phyloP scores from a whole-genome alignment of 1,140 invertebrate genomes.

The Pissodes strobi region DNA sequence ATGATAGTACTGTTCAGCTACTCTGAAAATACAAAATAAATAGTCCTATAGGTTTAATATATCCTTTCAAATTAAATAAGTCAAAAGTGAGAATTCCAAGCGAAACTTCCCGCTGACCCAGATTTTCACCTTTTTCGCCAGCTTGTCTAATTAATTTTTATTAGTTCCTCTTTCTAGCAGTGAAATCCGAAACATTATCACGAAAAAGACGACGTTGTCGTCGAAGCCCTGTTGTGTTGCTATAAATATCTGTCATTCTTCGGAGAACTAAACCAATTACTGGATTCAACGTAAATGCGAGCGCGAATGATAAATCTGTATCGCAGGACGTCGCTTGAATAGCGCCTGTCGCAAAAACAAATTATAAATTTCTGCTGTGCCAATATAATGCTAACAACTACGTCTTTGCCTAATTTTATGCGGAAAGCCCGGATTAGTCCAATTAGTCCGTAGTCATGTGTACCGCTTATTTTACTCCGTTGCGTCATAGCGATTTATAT shows the following conservation, averaged over 20 bases:
- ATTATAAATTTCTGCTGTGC: constrained; percentile 21
- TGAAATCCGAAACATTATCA: constrained; percentile 20
- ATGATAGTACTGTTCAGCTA: too few species aligned
- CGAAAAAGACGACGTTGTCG: constrained; percentile 13
- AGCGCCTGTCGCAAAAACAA: constrained; percentile 25
- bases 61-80: too few species aligned
- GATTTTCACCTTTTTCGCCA: neutral
- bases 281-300: constrained; percentile 22
- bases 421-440: neutral
- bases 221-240: constrained; percentile 11
- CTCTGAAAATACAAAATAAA: too few species aligned
- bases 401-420: neutral
- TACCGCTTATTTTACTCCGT: too few species aligned
- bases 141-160: constrained; percentile 25
- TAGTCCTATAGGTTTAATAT: too few species aligned
- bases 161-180: neutral
- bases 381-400: constrained; percentile 6
- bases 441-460: too few species aligned
- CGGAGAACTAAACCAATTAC: constrained; percentile 32
- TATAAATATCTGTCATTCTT: constrained; percentile 35
- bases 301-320: constrained; percentile 22
- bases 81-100: too few species aligned
- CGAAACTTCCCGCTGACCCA: too few species aligned
- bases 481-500: too few species aligned
- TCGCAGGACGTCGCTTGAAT: neutral